Conservation (phyloP, 2,888 invertebrate genomes). For the Pammene aurita region DNA sequence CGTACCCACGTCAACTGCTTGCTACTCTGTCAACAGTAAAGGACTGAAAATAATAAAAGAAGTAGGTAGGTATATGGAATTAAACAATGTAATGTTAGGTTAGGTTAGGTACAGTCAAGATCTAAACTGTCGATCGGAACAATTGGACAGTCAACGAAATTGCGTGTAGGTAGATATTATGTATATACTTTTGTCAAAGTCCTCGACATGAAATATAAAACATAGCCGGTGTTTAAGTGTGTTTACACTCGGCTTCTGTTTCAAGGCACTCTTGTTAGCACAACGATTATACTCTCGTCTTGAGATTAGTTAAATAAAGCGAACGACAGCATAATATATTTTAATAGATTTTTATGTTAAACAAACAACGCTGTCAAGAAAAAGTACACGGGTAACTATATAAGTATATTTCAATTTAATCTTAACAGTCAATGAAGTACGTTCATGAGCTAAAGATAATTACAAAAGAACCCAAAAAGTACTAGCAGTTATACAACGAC, state of each 20-base stretch:
- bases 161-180: too few relatives aligned
- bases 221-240: slow-evolving; percentile 6
- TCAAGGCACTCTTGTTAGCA: slow-evolving; percentile 45
- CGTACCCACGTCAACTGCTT: too few relatives aligned
- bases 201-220: slow-evolving; percentile 16
- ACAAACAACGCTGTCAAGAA: neutral
- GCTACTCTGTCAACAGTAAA: too few relatives aligned
- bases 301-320: slow-evolving; percentile 33
- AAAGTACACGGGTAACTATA: neutral
- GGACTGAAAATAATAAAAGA: too few relatives aligned
- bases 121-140: too few relatives aligned
- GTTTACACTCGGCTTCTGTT: slow-evolving; percentile 50
- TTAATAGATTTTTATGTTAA: slow-evolving; percentile 2
- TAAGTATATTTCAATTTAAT: neutral
- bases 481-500: neutral
- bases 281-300: slow-evolving; percentile 40
- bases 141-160: too few relatives aligned
- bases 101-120: too few relatives aligned
- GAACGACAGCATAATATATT: neutral
- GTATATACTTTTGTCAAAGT: too few relatives aligned
- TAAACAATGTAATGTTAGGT: too few relatives aligned
- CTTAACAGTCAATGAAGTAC: neutral
- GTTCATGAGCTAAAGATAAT: neutral
- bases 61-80: too few relatives aligned
- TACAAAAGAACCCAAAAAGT: neutral